phyloP scores from a whole-genome alignment of 2,797 vertebrate species.

The Sebastes iracundus region DNA sequence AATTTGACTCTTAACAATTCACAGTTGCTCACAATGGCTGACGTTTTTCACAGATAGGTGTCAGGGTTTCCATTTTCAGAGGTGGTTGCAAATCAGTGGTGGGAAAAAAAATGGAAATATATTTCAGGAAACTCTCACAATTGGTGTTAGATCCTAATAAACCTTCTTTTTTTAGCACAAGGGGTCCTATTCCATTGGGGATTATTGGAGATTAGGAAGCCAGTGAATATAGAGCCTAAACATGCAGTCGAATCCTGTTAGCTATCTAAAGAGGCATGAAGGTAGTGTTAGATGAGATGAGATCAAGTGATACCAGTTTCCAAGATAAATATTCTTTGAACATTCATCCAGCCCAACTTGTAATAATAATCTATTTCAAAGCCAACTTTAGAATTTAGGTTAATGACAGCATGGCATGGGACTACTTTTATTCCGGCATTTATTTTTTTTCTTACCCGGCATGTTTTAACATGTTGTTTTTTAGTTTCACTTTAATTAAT shows the following conservation, averaged over 20 bases:
- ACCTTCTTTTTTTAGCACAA: conserved; percentile 55
- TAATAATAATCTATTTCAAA: conserved; percentile 30
- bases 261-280: conserved; percentile 61
- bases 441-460: neutral
- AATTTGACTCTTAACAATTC: conserved; percentile 17
- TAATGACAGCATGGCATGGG: conserved; percentile 34
- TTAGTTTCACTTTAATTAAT: conserved; percentile 8
- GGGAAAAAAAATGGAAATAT: neutral
- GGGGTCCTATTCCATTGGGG: conserved; percentile 40
- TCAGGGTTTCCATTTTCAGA: conserved; percentile 36
- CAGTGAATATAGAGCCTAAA: conserved; percentile 52
- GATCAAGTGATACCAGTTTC: conserved; percentile 58
- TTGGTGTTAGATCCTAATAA: conserved; percentile 63
- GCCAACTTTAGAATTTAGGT: conserved; percentile 46
- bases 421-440: neutral
- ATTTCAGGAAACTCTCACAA: conserved; percentile 41
- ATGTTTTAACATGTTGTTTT: conserved; percentile 6
- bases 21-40: neutral
- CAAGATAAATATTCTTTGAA: conserved; percentile 62
- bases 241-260: conserved; percentile 68
- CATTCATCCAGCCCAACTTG: conserved; percentile 22
- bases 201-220: conserved; percentile 70
- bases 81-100: neutral
- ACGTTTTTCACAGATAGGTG: conserved; percentile 9
- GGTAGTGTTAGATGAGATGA: conserved; percentile 60